Conservation (phyloP, 1,140 invertebrate species). For the Aporrectodea caliginosa region DNA sequence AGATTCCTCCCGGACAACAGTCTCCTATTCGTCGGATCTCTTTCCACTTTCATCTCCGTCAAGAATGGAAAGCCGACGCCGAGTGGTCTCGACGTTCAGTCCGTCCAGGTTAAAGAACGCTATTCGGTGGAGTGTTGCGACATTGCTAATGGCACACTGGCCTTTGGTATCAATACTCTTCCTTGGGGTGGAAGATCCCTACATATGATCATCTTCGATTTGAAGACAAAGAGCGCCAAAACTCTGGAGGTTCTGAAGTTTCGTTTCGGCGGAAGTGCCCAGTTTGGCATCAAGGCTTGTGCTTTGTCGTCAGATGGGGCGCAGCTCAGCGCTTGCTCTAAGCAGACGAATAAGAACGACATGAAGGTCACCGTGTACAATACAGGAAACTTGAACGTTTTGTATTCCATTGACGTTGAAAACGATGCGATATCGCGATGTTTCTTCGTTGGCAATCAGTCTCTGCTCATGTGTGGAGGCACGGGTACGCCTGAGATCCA, state of each 20-base stretch:
- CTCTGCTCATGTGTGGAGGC: background rate
- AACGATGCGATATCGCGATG: constrained; percentile 20
- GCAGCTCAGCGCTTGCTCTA: constrained; percentile 11
- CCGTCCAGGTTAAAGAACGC: constrained; percentile 21
- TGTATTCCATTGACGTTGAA: constrained; percentile 13
- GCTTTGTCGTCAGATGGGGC: constrained; percentile 18
- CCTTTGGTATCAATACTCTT: constrained; percentile 12
- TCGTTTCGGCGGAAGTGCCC: constrained; percentile 28
- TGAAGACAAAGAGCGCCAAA: constrained; percentile 19
- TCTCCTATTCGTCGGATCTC: constrained; percentile 23
- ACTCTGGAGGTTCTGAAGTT: constrained; percentile 20
- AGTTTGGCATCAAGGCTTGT: constrained; percentile 25
- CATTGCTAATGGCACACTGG: background rate
- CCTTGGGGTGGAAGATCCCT: constrained; percentile 24
- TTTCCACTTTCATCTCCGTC: constrained; percentile 17
- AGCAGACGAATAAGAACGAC: constrained; percentile 14
- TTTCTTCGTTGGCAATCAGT: constrained; percentile 1
- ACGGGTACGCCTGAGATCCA: background rate
- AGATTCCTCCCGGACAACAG: constrained; percentile 20
- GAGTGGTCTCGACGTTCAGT: constrained; percentile 6
- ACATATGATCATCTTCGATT: constrained; percentile 22
- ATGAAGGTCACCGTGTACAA: constrained; percentile 14
- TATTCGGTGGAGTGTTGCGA: constrained; percentile 24
- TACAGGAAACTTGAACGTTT: background rate
- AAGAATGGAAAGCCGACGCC: background rate